A percentile compares a stretch with the other conserved stretches of the same genome.
Evolutionary conservation across 2,113 vertebrate species (phyloP).

Genomic region (Centropus bengalensis): DNA sequence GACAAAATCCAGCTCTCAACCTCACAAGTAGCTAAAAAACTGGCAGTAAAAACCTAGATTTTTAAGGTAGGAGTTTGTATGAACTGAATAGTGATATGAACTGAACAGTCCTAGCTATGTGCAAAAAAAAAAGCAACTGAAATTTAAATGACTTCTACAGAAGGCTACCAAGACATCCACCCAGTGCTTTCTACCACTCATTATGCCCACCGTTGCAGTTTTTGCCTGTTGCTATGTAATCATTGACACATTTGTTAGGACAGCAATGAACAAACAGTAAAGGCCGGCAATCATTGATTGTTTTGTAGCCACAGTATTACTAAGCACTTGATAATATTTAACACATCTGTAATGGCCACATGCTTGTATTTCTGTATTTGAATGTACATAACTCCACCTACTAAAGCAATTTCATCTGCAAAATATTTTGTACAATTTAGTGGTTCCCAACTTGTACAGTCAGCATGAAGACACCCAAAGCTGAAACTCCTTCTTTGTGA

Average conservation of each 20-base stretch:
- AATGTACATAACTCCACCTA: background rate
- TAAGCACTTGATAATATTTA: background rate
- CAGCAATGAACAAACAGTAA: background rate
- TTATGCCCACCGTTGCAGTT: background rate
- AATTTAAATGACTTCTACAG: background rate
- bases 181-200: background rate
- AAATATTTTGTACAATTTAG: background rate
- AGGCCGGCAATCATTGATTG: background rate
- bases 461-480: background rate
- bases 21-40: background rate
- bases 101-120: background rate
- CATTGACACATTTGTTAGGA: background rate
- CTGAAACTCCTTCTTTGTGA: rapidly evolving
- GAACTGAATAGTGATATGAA: background rate
- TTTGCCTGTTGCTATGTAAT: background rate
- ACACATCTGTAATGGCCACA: background rate
- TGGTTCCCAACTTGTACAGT: background rate
- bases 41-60: background rate
- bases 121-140: background rate
- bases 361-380: background rate
- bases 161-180: background rate
- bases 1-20: background rate
- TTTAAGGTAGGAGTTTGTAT: background rate
- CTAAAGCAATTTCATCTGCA: background rate
- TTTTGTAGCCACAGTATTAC: background rate